Base-by-base conservation (phyloP, 2,797 vertebrate species). In the Cynodonichthys magdalenae region DNA sequence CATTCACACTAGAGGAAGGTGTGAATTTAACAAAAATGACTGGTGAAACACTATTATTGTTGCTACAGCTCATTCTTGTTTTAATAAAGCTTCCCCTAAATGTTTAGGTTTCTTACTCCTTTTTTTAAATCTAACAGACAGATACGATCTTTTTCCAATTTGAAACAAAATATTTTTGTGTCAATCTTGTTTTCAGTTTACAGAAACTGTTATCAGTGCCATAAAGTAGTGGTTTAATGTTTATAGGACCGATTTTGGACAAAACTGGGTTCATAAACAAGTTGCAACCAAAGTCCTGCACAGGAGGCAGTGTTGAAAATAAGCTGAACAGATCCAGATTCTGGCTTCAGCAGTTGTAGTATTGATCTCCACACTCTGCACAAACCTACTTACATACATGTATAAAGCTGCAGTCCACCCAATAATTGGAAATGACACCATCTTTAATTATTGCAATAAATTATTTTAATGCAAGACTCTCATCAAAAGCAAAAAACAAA, bases 391-490 rank as follows among this genome's bases (percentile, higher is more conserved):
- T 47, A 52, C 50, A 49, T 29, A 28, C 53, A 47, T n/a, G 36
- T 45, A 45, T 3, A 47, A 20, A 24, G n/a, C 24, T 41, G 15
- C 15, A 42, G 19, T 15, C 50, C 20, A 18, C 17, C 27, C 46
- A 34, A 63, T 14, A 51, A 55, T 61, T 46, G 74, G 46, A 66
- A 55, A 83, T 5, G 19, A 72, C 50, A 66, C 39, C 65, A 39
- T 6, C 19, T 55, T 66, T 28, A 27, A 27, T 72, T 82, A 74
- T 66, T 66, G 84, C 84, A 91, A 86, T 82, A 87, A 69, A 75
- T 85, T 83, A 86, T 80, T 92, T 91, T 90, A 91, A 88, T 90
- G 75, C 74, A 88, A 75, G 71, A 86, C 62, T 85, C 55, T 85
- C 63, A 85, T 82, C 41, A 69, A 80, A 87, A 88, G 87, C 82